Evolutionary conservation across 2,797 vertebrate genomes (phyloP).

Genomic region (Mastacembelus armatus): DNA sequence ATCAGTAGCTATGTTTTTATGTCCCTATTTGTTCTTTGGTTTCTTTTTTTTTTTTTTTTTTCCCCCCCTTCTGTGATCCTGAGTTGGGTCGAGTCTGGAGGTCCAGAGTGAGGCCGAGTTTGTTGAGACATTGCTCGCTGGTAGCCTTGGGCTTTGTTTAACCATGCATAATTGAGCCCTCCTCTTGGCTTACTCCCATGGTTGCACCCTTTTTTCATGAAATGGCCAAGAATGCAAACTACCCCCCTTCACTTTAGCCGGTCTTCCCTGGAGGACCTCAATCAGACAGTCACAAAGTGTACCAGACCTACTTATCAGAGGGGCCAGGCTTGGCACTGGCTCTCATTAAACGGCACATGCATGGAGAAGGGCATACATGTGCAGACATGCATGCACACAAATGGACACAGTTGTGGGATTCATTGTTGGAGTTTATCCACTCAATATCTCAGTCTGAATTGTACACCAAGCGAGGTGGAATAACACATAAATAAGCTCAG

Average conservation of each 20-base stretch:
- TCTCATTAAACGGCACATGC: constrained; percentile 71
- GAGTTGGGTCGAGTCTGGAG: constrained; percentile 49
- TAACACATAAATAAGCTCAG: background rate
- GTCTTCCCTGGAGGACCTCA: constrained; percentile 82
- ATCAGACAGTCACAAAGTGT: constrained; percentile 84
- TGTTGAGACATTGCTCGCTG: constrained; percentile 78
- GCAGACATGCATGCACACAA: constrained; percentile 14
- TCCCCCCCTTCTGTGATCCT: background rate
- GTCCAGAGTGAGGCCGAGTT: constrained; percentile 64
- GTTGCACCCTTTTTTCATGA: constrained; percentile 86
- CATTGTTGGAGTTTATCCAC: background rate
- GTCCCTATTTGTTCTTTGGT: constrained; percentile 61
- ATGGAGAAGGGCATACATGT: constrained; percentile 16
- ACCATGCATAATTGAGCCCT: constrained; percentile 86
- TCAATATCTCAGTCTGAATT: background rate
- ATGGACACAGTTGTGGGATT: background rate
- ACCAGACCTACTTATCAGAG: constrained; percentile 84
- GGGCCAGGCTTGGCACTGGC: constrained; percentile 69
- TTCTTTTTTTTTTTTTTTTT: no score
- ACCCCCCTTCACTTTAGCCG: constrained; percentile 80
- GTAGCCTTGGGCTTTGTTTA: constrained; percentile 84
- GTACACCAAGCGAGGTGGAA: background rate
- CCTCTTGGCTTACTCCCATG: constrained; percentile 85
- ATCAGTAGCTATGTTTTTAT: constrained; percentile 55
- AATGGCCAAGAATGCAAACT: constrained; percentile 87